Evolutionary conservation across 2,888 invertebrate species (phyloP).

Genomic region (Synanthedon tipuliformis): DNA sequence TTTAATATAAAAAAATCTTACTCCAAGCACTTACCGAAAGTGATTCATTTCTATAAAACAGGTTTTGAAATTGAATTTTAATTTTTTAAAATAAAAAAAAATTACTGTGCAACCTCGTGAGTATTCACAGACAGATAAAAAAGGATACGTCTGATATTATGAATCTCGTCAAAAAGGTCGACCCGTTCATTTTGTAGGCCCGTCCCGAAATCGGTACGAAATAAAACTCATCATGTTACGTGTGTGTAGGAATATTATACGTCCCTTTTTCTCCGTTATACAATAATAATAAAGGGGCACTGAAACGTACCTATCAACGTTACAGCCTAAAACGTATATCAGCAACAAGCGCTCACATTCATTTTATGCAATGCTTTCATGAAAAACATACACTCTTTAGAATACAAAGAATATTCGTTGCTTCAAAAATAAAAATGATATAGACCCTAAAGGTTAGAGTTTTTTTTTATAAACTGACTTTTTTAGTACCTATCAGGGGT

Average conservation of each 20-base stretch:
- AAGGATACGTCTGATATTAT: constrained; percentile 18
- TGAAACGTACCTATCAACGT: not conserved
- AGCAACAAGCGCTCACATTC: not conserved
- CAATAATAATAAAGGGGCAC: not conserved
- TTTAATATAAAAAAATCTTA: too few species aligned
- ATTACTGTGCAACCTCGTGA: not conserved
- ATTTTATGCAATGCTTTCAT: not conserved
- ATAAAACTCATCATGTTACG: not conserved
- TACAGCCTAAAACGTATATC: not conserved
- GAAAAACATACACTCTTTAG: too few species aligned
- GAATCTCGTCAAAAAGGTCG: constrained; percentile 19
- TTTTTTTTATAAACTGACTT: too few species aligned
- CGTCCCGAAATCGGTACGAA: constrained; percentile 1
- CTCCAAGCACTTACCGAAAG: too few species aligned
- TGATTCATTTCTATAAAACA: too few species aligned
- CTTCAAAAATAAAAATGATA: too few species aligned
- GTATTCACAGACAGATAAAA: constrained; percentile 15
- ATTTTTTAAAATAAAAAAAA: too few species aligned
- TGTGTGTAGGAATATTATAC: not conserved
- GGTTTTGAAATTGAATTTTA: too few species aligned
- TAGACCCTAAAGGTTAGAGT: too few species aligned
- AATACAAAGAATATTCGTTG: too few species aligned
- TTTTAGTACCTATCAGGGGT: too few species aligned
- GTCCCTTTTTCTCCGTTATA: not conserved
- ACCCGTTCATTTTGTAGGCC: constrained; percentile 17